These are phyloP conservation scores for Equus quagga DNA, from an alignment of 2,113 vertebrate species.

Conservation along the genomic window DNA sequence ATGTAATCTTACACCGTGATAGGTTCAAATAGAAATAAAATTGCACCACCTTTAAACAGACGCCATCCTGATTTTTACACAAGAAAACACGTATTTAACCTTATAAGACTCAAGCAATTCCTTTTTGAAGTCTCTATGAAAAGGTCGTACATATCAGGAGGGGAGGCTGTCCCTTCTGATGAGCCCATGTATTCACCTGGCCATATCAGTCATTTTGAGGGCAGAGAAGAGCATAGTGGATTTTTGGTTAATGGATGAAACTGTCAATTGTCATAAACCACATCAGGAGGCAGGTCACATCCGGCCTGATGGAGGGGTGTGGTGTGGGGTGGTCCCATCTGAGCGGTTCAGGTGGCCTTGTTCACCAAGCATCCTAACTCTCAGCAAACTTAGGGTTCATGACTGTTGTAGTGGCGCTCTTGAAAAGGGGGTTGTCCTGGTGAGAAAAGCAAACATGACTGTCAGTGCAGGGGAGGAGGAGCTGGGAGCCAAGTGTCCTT, in stretches of 20 bases:
- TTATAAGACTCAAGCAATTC: accelerated
- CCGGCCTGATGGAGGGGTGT: accelerated
- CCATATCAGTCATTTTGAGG: neutral
- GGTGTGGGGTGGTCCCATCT: neutral
- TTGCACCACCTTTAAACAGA: neutral
- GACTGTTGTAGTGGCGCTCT: constrained; percentile 92
- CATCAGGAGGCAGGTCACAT: accelerated
- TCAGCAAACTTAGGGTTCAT: constrained; percentile 92
- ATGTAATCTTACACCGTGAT: too few species aligned
- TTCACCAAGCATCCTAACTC: constrained; percentile 79
- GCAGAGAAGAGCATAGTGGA: neutral
- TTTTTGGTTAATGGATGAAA: neutral
- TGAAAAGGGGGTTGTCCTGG: constrained; percentile 96
- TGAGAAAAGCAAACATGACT: neutral
- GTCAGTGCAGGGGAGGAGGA: neutral
- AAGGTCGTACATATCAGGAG: accelerated
- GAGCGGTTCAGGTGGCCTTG: accelerated
- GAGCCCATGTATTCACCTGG: accelerated
- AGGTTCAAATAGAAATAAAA: too few species aligned
- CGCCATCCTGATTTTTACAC: neutral
- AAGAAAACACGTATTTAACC: accelerated
- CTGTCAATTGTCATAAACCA: neutral
- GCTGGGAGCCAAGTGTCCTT: neutral
- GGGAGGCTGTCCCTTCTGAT: neutral
- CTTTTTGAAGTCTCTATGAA: neutral